Percentiles rank a stretch among this genome's conserved stretches.
Conservation (phyloP, 2,888 invertebrate genomes). For the Megalurothrips usitatus region DNA sequence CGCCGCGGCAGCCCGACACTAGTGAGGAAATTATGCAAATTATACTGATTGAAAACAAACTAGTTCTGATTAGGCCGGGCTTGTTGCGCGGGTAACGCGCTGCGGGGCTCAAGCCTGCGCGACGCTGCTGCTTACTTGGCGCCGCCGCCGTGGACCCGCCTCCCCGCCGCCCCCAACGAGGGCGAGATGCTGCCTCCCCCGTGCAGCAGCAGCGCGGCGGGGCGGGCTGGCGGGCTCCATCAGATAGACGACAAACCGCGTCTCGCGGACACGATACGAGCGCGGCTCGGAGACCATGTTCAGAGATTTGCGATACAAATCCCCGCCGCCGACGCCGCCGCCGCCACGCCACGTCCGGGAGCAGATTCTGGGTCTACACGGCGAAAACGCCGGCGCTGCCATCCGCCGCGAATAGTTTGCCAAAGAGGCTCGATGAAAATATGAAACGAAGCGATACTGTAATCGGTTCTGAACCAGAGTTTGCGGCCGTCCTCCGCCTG, state of each 20-base stretch:
- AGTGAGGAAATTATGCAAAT: constrained; percentile 22
- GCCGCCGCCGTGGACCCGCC: too few relatives aligned
- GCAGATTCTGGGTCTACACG: not conserved
- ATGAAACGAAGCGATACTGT: not conserved
- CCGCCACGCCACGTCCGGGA: constrained; percentile 1
- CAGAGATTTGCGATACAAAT: constrained; percentile 16
- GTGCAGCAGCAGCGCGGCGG: not conserved
- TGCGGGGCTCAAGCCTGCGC: not conserved
- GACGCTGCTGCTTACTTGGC: not conserved
- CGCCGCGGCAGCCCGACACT: not conserved
- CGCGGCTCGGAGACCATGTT: not conserved
- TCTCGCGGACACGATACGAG: not conserved
- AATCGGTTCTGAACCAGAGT: too few relatives aligned
- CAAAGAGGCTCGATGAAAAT: not conserved
- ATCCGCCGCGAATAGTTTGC: not conserved
- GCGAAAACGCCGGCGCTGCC: not conserved
- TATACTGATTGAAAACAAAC: constrained; percentile 20
- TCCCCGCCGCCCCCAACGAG: too few relatives aligned
- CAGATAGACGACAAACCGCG: constrained; percentile 2
- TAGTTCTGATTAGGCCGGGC: constrained; percentile 11
- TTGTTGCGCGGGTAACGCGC: not conserved
- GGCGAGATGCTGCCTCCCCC: too few relatives aligned
- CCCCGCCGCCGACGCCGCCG: too few relatives aligned
- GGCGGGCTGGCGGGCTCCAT: not conserved
- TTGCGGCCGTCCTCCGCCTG: not conserved